Conservation (phyloP, 2,113 vertebrate genomes). For the Alethe castanea region DNA sequence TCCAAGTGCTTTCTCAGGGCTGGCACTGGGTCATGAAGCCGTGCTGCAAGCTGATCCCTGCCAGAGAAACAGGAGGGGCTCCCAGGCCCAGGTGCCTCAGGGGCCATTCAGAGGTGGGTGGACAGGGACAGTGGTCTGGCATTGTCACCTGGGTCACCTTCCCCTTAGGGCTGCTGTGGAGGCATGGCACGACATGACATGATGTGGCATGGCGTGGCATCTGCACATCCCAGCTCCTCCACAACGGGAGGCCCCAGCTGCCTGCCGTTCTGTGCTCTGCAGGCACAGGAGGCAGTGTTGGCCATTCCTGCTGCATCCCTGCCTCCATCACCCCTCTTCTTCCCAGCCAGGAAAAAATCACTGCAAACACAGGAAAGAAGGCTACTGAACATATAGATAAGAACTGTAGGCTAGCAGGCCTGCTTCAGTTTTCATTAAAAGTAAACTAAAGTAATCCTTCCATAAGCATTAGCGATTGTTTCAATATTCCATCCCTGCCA, state of each 20-base stretch:
- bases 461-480: background rate
- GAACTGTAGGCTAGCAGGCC: background rate
- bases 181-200: background rate
- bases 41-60: background rate
- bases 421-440: background rate
- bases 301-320: fast-evolving
- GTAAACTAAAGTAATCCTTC: background rate
- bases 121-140: background rate
- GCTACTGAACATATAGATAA: background rate
- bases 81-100: background rate
- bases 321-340: background rate
- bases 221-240: background rate
- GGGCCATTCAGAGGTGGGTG: background rate
- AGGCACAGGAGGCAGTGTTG: background rate
- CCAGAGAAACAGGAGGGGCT: background rate
- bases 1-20: fast-evolving
- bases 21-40: fast-evolving
- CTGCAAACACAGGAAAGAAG: background rate
- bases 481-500: background rate
- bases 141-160: background rate
- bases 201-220: background rate
- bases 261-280: background rate
- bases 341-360: background rate
- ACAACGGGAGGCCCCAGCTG: background rate
- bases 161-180: background rate